Percentiles rank a stretch among this genome's conserved stretches.
These are phyloP conservation scores for Dicyrtoma fusca DNA, from an alignment of 2,888 invertebrate species.

Conservation along the genomic window DNA sequence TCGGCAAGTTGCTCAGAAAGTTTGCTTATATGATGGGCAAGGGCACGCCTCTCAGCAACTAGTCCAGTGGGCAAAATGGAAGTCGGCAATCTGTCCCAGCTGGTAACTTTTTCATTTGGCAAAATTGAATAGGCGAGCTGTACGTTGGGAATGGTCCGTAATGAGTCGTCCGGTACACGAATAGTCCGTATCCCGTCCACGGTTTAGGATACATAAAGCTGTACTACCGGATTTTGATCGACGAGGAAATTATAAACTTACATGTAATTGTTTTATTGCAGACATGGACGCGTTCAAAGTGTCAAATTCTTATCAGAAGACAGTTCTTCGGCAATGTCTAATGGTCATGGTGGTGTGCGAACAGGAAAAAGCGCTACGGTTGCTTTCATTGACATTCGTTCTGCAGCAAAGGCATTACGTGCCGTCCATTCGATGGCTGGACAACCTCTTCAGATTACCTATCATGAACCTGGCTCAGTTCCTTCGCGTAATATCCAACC, in stretches of 20 bases:
- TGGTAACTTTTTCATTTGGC: no score
- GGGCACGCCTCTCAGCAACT: no score
- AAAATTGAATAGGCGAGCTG: no score
- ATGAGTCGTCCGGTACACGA: no score
- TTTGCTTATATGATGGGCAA: no score
- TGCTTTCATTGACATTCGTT: conserved; percentile 95
- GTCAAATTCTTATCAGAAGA: conserved; percentile 80
- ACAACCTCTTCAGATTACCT: conserved; percentile 51
- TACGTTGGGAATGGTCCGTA: no score
- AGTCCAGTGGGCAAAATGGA: no score
- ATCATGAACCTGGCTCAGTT: conserved; percentile 55
- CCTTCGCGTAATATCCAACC: conserved; percentile 59
- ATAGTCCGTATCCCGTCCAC: no score
- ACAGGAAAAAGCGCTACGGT: conserved; percentile 79
- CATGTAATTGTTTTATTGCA: conserved; percentile 60
- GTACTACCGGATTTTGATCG: no score
- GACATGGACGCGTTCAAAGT: conserved; percentile 97
- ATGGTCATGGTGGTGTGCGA: conserved; percentile 40
- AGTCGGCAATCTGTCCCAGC: no score
- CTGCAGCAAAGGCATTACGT: conserved; percentile 90
- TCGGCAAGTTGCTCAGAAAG: no score
- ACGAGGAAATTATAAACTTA: conserved; percentile 16
- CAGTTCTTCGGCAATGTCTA: conserved; percentile 59
- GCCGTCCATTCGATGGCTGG: conserved; percentile 69
- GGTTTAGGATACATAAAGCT: no score